phyloP scores from a whole-genome alignment of 2,797 vertebrate genomes.

The Gouania willdenowi region DNA sequence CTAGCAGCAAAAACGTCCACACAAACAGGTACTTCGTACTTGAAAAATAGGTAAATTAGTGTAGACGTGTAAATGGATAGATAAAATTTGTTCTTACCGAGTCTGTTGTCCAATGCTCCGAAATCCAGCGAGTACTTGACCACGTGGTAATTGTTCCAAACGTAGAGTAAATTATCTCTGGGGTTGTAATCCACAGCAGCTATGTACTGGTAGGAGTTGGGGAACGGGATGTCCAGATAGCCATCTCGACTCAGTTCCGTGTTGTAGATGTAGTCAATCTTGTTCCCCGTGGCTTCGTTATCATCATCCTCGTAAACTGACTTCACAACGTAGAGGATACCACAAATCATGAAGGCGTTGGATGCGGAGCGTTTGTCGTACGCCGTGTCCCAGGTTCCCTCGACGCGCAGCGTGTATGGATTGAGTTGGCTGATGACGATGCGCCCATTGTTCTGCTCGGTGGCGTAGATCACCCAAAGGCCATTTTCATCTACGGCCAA shows the following conservation, averaged over 20 bases:
- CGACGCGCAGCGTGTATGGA: conserved; percentile 92
- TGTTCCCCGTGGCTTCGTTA: conserved; percentile 97
- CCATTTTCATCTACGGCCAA: conserved; percentile 97
- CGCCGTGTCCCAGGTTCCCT: conserved; percentile 96
- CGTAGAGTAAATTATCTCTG: conserved; percentile 96
- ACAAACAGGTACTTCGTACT: too few species aligned
- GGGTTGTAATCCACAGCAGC: conserved; percentile 99
- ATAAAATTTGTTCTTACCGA: conserved; percentile 77
- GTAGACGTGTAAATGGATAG: not conserved
- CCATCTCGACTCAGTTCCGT: conserved; percentile 95
- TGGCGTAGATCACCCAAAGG: conserved; percentile 98
- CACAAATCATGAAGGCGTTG: conserved; percentile 98
- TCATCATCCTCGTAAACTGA: conserved; percentile 97
- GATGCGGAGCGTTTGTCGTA: conserved; percentile 98
- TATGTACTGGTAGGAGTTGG: conserved; percentile 98
- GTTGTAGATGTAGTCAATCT: conserved; percentile 99
- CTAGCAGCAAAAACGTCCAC: too few species aligned
- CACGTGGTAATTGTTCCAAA: conserved; percentile 99
- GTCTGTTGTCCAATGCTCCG: conserved; percentile 87
- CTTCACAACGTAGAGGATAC: conserved; percentile 96
- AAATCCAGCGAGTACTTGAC: conserved; percentile 98
- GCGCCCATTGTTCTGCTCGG: conserved; percentile 96
- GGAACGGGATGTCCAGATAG: conserved; percentile 92
- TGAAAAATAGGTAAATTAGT: too few species aligned
- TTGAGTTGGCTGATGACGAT: conserved; percentile 97